Evolutionary conservation across 1,140 invertebrate species (phyloP).

Genomic region (Plectrocnemia conspersa): DNA sequence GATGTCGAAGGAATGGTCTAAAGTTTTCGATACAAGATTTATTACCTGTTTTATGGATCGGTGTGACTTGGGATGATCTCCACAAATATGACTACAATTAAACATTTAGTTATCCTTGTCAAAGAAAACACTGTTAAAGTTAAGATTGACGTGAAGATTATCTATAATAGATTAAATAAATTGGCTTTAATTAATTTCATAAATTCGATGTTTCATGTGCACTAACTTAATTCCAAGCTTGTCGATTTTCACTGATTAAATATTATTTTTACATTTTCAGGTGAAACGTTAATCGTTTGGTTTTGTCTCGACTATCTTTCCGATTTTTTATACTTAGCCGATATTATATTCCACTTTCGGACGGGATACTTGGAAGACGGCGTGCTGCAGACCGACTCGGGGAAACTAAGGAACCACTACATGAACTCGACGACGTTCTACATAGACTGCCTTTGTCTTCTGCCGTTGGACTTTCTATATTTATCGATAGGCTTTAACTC

Average conservation of each 20-base stretch:
- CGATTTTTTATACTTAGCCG: constrained; percentile 92
- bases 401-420: constrained; percentile 91
- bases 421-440: constrained; percentile 99
- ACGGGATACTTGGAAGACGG: constrained; percentile 95
- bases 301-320: constrained; percentile 95
- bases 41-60: no score
- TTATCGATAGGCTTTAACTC: constrained; percentile 97
- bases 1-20: no score
- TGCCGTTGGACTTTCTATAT: constrained; percentile 97
- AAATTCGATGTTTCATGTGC: no score
- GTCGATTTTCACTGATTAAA: constrained; percentile 20
- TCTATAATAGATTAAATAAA: no score
- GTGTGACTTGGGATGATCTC: no score
- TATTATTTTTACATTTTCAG: constrained; percentile 47
- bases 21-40: no score
- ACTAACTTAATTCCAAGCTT: no score
- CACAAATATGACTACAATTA: no score
- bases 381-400: constrained; percentile 91
- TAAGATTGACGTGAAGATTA: no score
- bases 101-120: no score
- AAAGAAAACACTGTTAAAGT: no score
- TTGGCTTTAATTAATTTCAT: no score
- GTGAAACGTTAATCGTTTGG: constrained; percentile 88
- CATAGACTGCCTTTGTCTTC: constrained; percentile 94
- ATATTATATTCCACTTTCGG: constrained; percentile 95